These are phyloP conservation scores for Gerris lacustris DNA, from an alignment of 2,888 invertebrate genomes.

Conservation along the genomic window DNA sequence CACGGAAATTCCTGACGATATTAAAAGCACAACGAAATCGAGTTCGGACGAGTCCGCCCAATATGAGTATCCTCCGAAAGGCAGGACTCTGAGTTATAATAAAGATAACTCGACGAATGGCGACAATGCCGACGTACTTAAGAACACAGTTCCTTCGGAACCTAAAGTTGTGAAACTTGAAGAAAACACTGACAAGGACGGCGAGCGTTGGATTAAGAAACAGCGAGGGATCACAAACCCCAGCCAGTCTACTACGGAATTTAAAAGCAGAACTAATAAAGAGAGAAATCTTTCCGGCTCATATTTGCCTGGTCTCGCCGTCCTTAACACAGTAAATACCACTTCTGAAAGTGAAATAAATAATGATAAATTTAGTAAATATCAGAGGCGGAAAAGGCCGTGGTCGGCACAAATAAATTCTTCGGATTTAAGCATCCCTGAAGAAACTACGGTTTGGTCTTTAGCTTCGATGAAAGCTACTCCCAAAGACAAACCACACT, in stretches of 20 bases:
- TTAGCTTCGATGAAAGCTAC: constrained; percentile 2
- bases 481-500: not conserved
- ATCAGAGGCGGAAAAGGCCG: not conserved
- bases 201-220: not conserved
- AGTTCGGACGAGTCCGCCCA: not conserved
- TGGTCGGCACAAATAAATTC: not conserved
- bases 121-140: not conserved
- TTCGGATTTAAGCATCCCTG: not conserved
- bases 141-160: constrained; percentile 6
- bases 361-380: not conserved
- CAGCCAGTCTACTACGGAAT: not conserved
- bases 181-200: not conserved
- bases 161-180: not conserved
- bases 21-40: not conserved
- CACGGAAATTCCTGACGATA: not conserved
- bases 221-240: not conserved
- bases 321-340: not conserved
- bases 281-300: not conserved
- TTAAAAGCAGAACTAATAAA: not conserved
- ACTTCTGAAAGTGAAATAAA: not conserved
- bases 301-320: not conserved
- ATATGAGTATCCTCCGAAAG: not conserved
- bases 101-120: not conserved
- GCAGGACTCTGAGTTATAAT: not conserved
- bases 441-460: not conserved